Evolutionary conservation across 1,140 invertebrate genomes (phyloP).

Genomic region (Bacillus rossius): DNA sequence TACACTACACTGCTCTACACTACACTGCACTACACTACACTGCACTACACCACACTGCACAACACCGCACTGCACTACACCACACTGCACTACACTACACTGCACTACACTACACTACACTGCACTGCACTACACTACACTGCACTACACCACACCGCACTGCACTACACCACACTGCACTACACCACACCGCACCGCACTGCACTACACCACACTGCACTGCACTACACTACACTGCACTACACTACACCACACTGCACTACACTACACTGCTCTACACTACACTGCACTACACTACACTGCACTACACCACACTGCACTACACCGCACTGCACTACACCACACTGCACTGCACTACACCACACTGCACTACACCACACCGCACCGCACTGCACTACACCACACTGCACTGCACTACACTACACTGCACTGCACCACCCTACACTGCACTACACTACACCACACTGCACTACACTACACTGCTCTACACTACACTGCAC

Average conservation of each 20-base stretch:
- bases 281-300: conserved; percentile 4
- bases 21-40: neutral
- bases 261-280: neutral
- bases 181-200: conserved; percentile 1
- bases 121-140: neutral
- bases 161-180: conserved; percentile 3
- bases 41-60: neutral
- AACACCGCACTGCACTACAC: neutral
- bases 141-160: neutral
- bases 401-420: conserved; percentile 5
- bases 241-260: conserved; percentile 1
- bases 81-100: neutral
- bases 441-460: conserved; percentile 2
- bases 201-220: conserved; percentile 5
- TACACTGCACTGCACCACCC: conserved; percentile 2
- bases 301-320: conserved; percentile 1
- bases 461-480: conserved; percentile 3
- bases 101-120: neutral
- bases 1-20: too few relatives aligned
- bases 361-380: conserved; percentile 2
- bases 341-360: conserved; percentile 1
- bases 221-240: conserved; percentile 4
- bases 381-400: neutral
- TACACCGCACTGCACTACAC: conserved; percentile 3
- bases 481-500: conserved; percentile 5